Evolutionary conservation across 2,113 vertebrate genomes (phyloP), one percentile per base, ranked within the genome.

Genomic region (Nymphicus hollandicus): DNA sequence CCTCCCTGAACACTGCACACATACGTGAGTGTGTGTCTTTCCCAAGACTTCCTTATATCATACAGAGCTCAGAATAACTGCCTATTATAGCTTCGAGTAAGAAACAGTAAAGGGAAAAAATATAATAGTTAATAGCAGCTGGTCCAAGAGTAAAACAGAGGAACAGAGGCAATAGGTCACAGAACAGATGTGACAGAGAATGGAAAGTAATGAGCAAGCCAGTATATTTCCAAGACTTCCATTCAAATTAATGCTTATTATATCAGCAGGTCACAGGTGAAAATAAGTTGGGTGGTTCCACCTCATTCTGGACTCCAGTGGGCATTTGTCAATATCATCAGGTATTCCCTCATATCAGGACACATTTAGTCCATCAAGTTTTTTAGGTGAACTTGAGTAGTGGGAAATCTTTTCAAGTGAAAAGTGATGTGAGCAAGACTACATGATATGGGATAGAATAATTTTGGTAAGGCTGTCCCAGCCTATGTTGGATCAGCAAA

Each of bases 171-270:
- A 95, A 89, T 89, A 95, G 93, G 96, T 96, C 97, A 95, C 56
- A 92, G 94, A 94, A 96, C 76, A 95, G 79, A 97, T 96, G 86
- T 81, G 35, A 89, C 85, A 96, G 95, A 92, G 84, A 94, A 91
- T 41, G 93, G 93, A 93, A 96, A 91, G 92, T 93, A 97, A 97
- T 95, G 95, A 97, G 90, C 81, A 95, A 88, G 76, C 43, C 81
- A 50, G 17, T 53, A 28, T 37, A 85, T 97, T 97, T 63, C 61
- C 61, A 93, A 95, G 81, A 94, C 41, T 69, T 91, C 53, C 73
- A 96, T 96, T 97, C 93, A 97, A 97, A 97, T 91, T 63, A 97
- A 55, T 79, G 70, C 63, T 96, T 95, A 92, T 72, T 50, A 12
- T 89, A 69, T 52, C 28, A 18, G 37, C 41, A 88, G 78, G 89